Percentiles rank a stretch among this genome's conserved stretches.
These are phyloP conservation scores for Chrysodeixis includens DNA, from an alignment of 2,888 invertebrate genomes.

Conservation along the genomic window DNA sequence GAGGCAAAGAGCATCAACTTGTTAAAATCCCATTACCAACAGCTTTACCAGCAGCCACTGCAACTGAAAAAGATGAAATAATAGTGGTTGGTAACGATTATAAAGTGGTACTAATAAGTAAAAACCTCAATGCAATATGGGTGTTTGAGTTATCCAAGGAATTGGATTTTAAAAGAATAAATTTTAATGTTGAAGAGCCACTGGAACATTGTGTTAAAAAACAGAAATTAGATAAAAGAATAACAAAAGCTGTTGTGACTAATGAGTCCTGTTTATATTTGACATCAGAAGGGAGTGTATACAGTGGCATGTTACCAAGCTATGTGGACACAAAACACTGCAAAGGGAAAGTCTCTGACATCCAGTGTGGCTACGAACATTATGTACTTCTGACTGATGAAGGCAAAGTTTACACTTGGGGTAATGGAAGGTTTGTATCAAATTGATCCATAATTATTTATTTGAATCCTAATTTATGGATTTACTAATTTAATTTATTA, in stretches of 20 bases:
- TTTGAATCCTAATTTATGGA: too few relatives aligned
- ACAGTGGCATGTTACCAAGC: slow-evolving; percentile 89
- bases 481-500: too few relatives aligned
- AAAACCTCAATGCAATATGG: slow-evolving; percentile 65
- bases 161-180: slow-evolving; percentile 62
- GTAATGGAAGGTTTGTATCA: slow-evolving; percentile 92
- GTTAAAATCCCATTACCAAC: slow-evolving; percentile 67
- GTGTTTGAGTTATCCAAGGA: slow-evolving; percentile 67
- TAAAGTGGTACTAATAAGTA: slow-evolving; percentile 67
- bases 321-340: slow-evolving; percentile 89
- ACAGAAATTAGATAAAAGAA: slow-evolving; percentile 56
- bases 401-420: slow-evolving; percentile 95
- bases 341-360: slow-evolving; percentile 88
- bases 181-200: slow-evolving; percentile 65
- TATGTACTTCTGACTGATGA: slow-evolving; percentile 91
- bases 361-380: slow-evolving; percentile 95
- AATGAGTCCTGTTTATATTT: slow-evolving; percentile 73
- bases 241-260: slow-evolving; percentile 66
- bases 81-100: slow-evolving; percentile 77
- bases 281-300: slow-evolving; percentile 81
- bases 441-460: neutral
- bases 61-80: slow-evolving; percentile 51
- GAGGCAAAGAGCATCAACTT: slow-evolving; percentile 66
- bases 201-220: slow-evolving; percentile 61
- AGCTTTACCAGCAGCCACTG: slow-evolving; percentile 57